These are phyloP conservation scores for Spilosoma lubricipeda DNA, from an alignment of 2,888 invertebrate genomes.

Conservation along the genomic window DNA sequence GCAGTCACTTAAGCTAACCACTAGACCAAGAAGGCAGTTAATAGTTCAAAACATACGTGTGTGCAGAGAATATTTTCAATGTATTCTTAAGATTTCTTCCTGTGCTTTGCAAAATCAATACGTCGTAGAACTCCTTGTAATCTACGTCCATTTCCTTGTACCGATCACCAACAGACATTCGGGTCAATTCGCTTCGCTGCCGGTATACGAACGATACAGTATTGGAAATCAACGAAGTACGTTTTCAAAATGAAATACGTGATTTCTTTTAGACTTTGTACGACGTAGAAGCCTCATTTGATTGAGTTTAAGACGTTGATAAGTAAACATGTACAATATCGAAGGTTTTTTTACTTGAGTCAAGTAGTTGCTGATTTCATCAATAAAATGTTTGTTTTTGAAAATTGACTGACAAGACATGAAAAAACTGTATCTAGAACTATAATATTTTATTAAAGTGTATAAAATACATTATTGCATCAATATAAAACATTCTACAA, in stretches of 20 bases:
- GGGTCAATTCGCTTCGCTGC: conserved; percentile 50
- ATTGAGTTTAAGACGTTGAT: neutral
- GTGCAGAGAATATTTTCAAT: neutral
- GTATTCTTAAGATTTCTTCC: neutral
- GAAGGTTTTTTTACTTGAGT: neutral
- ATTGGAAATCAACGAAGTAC: conserved; percentile 26
- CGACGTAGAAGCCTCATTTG: neutral
- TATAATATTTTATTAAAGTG: too few relatives aligned
- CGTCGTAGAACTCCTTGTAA: conserved; percentile 12
- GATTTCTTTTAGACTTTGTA: neutral
- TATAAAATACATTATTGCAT: too few relatives aligned
- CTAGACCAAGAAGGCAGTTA: too few relatives aligned
- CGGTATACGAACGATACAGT: conserved; percentile 26
- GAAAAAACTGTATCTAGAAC: too few relatives aligned
- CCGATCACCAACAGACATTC: conserved; percentile 43
- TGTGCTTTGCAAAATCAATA: conserved; percentile 17
- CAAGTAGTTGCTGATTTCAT: neutral
- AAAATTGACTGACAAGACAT: too few relatives aligned
- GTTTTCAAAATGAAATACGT: conserved; percentile 22
- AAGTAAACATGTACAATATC: neutral
- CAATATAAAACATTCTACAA: too few relatives aligned
- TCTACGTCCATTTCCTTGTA: conserved; percentile 40
- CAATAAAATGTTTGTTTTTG: neutral
- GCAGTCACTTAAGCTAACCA: too few relatives aligned
- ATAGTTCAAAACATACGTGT: neutral